Base-by-base conservation (phyloP, 1,140 invertebrate species). In the Euura lappo region DNA sequence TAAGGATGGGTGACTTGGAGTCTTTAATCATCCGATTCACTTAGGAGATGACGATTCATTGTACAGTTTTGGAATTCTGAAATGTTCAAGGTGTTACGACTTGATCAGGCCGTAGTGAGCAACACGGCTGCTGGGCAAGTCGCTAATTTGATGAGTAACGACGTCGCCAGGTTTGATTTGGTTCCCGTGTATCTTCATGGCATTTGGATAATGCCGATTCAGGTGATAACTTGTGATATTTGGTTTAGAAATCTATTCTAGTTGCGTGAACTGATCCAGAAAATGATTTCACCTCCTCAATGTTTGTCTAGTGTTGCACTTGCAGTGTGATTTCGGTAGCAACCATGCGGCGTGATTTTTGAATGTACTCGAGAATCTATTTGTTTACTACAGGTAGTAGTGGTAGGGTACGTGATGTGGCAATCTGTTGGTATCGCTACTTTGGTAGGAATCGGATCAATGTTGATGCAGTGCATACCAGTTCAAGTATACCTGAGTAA, bases 131-230 rank as follows among this genome's bases (percentile, higher is more conserved):
- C 91, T 43, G 95, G 95, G 0, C 95, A 96, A 84, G 92, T 96
- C 45, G 91, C 97, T 6, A 96, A 97, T 78, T 81, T 97, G 1
- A 90, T 97, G 77, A 94, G 95, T 8, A 97, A 96, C 78, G 95
- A 96, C 74, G 86, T 92, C 7, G 90, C 86, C 75, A 86, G 91
- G 3, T 92, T 92, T 73, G 91, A 93, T 76, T 42, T 86, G 28
- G 81, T 89, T 0, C 83, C 89, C 0, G 72, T 88, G 45, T 91
- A 88, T 75, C 69, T 92, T 2, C 88, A 92, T 74, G 88, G 80
- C 45, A n/a, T 90, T 1, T 87, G 81, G 81, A 79, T 88, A 44
- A 90, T 89, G 7, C 84, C 84, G 84, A 44, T 83, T n/a, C 81
- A 28, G 28, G 28, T 28, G 28, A 28, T 28, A 28, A 28, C 28